Conservation (phyloP, 2,113 vertebrate genomes). For the Manacus vitellinus region DNA sequence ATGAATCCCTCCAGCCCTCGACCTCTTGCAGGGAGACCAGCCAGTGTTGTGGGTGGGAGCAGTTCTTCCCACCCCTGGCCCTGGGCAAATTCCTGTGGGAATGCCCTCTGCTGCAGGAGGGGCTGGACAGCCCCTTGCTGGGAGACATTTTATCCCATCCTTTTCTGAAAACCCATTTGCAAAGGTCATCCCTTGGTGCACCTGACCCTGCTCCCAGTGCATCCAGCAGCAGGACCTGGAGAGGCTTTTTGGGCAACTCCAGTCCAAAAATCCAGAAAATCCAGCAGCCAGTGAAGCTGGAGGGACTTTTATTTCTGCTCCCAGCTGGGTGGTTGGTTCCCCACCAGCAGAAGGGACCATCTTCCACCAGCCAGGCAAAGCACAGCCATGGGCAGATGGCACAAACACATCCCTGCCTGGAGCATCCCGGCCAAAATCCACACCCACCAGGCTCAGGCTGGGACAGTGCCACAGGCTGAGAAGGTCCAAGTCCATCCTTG, state of each 20-base stretch:
- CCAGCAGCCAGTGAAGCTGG: not conserved
- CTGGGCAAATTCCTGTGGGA: not conserved
- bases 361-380: not conserved
- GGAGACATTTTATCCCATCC: not conserved
- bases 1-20: not conserved
- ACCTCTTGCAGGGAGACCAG: not conserved
- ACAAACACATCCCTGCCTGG: not conserved
- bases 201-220: not conserved
- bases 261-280: not conserved
- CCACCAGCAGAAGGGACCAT: not conserved
- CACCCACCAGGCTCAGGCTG: rapidly evolving
- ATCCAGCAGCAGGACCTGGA: not conserved
- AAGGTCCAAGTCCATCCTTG: rapidly evolving
- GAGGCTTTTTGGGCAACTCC: not conserved
- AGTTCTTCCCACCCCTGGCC: not conserved
- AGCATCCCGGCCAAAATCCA: not conserved
- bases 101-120: not conserved
- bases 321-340: not conserved
- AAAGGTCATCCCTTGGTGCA: not conserved
- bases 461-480: not conserved
- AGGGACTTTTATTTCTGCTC: not conserved
- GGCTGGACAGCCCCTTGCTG: rapidly evolving
- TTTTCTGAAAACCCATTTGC: not conserved
- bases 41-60: rapidly evolving
- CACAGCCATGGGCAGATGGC: not conserved